Evolutionary conservation across 2,888 invertebrate genomes (phyloP), one percentile per base, ranked within the genome.

Genomic region (Trilocha varians): DNA sequence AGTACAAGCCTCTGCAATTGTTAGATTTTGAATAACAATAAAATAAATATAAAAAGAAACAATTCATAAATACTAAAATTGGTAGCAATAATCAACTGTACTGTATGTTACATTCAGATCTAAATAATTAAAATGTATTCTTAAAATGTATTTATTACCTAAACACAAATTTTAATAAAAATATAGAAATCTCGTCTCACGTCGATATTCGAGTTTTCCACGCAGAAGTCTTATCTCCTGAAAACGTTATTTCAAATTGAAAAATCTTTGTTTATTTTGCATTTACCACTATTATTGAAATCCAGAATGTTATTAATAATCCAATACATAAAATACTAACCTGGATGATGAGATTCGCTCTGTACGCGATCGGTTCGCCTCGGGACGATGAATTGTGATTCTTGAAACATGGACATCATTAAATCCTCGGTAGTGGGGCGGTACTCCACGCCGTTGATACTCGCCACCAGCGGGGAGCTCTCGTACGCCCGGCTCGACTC

Each of bases 191-290:
- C 65, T 62, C 65, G 51, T 65, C 70, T 84, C 84, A 85, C 57
- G 85, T 85, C 42, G 85, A 84, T 83, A 85, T 85, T 78, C 85
- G 76, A 74, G 85, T 82, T 71, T 82, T 84, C 85, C 85, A 85
- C 45, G 76, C 78, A 46, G 80, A 72, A 47, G 79, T 69, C 59
- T 84, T 84, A 52, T 85, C 84, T 48, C 83, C 80, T 84, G 77
- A 17, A 70, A 79, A 51, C 52, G 25, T 45, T 33, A 38, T 9
- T 38, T 37, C 13, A 14, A 32, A 41, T 3, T 34, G 33, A 39
- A 18, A 17, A 44, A 38, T 41, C 3, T 38, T 2, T 16, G 11
- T 17, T n/a, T n/a, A n/a, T n/a, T n/a, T n/a, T n/a, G n/a, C n/a
- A n/a, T n/a, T n/a, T n/a, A n/a, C n/a, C n/a, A n/a, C n/a, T n/a